These are phyloP conservation scores for Protonemura montana DNA, from an alignment of 2,888 invertebrate genomes.

Conservation along the genomic window DNA sequence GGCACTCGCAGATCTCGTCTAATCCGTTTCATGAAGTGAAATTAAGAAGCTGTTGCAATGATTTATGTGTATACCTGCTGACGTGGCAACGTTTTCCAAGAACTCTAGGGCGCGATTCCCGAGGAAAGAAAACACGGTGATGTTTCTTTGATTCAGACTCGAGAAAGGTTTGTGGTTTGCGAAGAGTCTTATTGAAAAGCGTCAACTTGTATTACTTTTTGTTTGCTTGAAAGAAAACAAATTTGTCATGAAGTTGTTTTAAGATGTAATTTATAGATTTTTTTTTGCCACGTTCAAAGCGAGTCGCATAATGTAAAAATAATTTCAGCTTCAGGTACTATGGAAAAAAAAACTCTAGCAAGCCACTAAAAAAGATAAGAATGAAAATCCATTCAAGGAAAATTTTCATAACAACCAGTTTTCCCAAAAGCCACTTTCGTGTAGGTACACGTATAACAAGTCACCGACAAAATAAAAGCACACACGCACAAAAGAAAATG, in stretches of 20 bases:
- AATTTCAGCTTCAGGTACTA: background rate
- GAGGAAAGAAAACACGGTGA: background rate
- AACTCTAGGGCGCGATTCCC: background rate
- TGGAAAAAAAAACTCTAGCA: background rate
- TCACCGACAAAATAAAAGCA: background rate
- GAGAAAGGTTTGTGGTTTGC: background rate
- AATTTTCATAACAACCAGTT: background rate
- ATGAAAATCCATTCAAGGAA: background rate
- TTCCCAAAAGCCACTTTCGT: background rate
- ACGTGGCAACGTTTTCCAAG: background rate
- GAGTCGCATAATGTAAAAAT: background rate
- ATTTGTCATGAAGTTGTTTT: background rate
- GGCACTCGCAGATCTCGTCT: constrained; percentile 2
- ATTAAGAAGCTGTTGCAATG: constrained; percentile 2
- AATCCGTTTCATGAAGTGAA: constrained; percentile 12
- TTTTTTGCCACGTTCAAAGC: background rate
- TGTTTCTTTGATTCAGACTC: constrained; percentile 3
- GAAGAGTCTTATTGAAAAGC: background rate
- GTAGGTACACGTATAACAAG: background rate
- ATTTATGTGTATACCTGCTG: background rate
- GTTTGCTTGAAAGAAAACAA: background rate
- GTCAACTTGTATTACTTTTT: background rate
- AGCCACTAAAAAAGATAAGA: background rate
- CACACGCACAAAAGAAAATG: background rate
- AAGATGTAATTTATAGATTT: background rate